A percentile compares a stretch with the other conserved stretches of the same genome.
Evolutionary conservation across 1,140 invertebrate genomes (phyloP).

Genomic region (Drosophila grimshawi): DNA sequence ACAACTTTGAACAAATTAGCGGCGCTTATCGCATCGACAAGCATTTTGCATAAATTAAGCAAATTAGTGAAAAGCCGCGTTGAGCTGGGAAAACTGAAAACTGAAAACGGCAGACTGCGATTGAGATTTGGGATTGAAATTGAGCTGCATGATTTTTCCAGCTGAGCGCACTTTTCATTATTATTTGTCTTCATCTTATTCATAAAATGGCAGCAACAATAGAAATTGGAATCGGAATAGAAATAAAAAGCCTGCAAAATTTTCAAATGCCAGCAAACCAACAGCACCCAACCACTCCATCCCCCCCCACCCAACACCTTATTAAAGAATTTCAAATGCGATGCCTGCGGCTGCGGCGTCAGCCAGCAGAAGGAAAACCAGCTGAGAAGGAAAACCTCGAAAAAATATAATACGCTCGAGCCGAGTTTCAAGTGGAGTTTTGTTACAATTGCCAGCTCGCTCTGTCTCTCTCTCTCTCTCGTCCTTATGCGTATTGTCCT

Average conservation of each 20-base stretch:
- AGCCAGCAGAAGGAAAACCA: not conserved
- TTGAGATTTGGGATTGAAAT: constrained; percentile 14
- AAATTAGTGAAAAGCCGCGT: constrained; percentile 57
- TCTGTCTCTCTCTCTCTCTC: not conserved
- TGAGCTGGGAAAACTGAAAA: constrained; percentile 17
- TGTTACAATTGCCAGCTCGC: constrained; percentile 52
- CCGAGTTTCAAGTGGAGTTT: constrained; percentile 53
- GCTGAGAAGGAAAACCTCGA: constrained; percentile 38
- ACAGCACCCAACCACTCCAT: not conserved
- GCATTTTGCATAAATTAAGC: constrained; percentile 78
- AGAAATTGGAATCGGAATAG: constrained; percentile 28
- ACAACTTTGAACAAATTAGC: constrained; percentile 69
- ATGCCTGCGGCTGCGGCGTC: constrained; percentile 44
- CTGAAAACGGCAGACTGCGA: constrained; percentile 16
- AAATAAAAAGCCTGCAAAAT: constrained; percentile 30
- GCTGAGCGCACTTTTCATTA: constrained; percentile 52
- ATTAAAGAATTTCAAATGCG: constrained; percentile 47
- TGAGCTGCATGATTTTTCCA: constrained; percentile 58
- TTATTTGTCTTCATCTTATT: constrained; percentile 60
- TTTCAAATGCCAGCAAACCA: constrained; percentile 49
- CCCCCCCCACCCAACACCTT: not conserved
- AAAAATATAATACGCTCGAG: constrained; percentile 36
- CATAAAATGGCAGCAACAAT: constrained; percentile 63
- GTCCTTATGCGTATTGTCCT: constrained; percentile 29
- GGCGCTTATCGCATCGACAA: constrained; percentile 57